Evolutionary conservation across 1,140 invertebrate genomes (phyloP).

Genomic region (Trichomalopsis sarcophagae): DNA sequence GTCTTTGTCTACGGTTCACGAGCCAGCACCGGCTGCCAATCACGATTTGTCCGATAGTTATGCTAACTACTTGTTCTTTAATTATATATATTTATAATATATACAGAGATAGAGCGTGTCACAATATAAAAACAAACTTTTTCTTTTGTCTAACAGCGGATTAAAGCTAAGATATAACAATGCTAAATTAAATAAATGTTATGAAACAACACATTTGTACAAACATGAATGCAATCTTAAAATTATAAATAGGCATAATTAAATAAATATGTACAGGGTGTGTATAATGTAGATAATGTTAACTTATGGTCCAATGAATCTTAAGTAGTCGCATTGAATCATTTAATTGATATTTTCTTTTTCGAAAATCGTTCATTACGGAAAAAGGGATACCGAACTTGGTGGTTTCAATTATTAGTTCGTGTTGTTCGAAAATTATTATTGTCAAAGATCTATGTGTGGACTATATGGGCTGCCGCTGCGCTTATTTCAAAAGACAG

Average conservation of each 20-base stretch:
- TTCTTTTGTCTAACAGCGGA: constrained; percentile 54
- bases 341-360: constrained; percentile 17
- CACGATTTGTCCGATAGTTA: constrained; percentile 58
- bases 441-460: constrained; percentile 56
- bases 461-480: constrained; percentile 4
- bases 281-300: constrained; percentile 43
- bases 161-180: constrained; percentile 62
- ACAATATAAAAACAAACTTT: constrained; percentile 58
- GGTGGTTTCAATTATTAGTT: constrained; percentile 47
- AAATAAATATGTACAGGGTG: constrained; percentile 57
- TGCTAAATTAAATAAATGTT: constrained; percentile 63
- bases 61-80: constrained; percentile 49
- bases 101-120: constrained; percentile 56
- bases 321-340: constrained; percentile 45
- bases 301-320: constrained; percentile 59
- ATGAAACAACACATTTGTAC: constrained; percentile 63
- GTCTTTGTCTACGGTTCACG: constrained; percentile 39
- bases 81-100: constrained; percentile 61
- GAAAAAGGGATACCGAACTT: constrained; percentile 51
- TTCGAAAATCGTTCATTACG: constrained; percentile 43
- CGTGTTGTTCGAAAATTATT: constrained; percentile 53
- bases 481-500: constrained; percentile 27
- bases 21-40: constrained; percentile 54
- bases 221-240: constrained; percentile 57
- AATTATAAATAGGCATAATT: constrained; percentile 55